Percentiles rank a stretch among this genome's conserved stretches.
These are phyloP conservation scores for Haliclona indistincta DNA, from an alignment of 37 sponge, comb jelly and placozoan genomes.

Conservation along the genomic window DNA sequence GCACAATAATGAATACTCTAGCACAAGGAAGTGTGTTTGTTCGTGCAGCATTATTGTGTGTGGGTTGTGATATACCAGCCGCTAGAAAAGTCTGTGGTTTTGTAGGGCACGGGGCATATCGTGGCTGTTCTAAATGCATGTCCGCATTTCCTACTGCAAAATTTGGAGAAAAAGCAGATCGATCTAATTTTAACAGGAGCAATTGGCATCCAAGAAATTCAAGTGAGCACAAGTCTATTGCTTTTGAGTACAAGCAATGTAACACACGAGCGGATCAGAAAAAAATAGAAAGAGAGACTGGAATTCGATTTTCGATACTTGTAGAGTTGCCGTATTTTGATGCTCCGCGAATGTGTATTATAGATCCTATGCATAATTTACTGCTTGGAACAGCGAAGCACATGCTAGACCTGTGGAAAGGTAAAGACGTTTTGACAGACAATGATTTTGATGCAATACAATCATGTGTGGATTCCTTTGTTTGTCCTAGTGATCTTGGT, in stretches of 20 bases:
- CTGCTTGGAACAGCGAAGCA: conserved; percentile 15
- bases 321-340: conserved; percentile 29
- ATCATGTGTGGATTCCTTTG: conserved; percentile 13
- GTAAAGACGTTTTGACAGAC: background rate
- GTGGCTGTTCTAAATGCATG: conserved; percentile 33
- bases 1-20: background rate
- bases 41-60: conserved; percentile 20
- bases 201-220: conserved; percentile 8
- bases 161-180: conserved; percentile 52
- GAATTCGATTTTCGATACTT: conserved; percentile 7
- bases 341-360: conserved; percentile 16
- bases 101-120: conserved; percentile 22
- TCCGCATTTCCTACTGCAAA: conserved; percentile 19
- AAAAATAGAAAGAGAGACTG: conserved; percentile 14
- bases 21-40: background rate
- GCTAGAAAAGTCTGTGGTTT: conserved; percentile 36
- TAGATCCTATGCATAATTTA: conserved; percentile 44
- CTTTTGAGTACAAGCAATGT: background rate
- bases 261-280: conserved; percentile 6
- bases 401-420: conserved; percentile 11
- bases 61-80: conserved; percentile 41
- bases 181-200: conserved; percentile 17
- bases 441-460: conserved; percentile 1
- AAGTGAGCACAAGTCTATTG: background rate
- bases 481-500: conserved; percentile 20